phyloP scores from a whole-genome alignment of 2,797 vertebrate genomes.

The Anisognathus igniventris region DNA sequence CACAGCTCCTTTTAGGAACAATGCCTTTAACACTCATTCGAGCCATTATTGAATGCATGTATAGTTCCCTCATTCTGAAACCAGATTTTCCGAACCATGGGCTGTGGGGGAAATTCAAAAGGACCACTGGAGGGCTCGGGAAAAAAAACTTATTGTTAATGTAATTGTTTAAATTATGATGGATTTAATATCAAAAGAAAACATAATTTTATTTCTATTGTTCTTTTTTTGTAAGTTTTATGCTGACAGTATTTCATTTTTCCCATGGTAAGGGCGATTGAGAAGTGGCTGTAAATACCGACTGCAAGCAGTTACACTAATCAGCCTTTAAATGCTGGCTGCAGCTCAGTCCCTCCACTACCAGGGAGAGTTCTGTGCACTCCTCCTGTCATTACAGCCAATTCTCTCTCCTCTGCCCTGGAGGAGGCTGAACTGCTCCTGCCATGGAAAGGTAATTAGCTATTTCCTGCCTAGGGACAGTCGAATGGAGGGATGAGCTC shows the following conservation, averaged over 20 bases:
- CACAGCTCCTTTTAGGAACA: conserved; percentile 15
- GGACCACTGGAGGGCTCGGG: not conserved
- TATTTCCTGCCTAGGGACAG: conserved; percentile 13
- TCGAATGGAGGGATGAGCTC: not conserved
- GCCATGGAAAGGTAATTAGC: conserved; percentile 33
- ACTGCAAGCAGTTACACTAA: conserved; percentile 2
- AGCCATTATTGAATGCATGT: not conserved
- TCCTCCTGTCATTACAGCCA: not conserved
- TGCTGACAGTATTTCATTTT: conserved; percentile 18
- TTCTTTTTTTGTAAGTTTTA: not conserved
- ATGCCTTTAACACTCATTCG: not conserved
- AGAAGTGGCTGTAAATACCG: not conserved
- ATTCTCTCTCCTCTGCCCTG: conserved; percentile 5
- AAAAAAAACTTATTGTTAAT: not conserved
- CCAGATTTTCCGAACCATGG: conserved; percentile 16
- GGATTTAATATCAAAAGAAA: conserved; percentile 28
- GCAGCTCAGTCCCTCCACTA: not conserved
- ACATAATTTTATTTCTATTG: not conserved
- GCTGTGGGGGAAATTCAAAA: conserved; percentile 7
- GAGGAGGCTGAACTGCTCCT: conserved; percentile 1
- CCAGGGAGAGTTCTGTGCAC: not conserved
- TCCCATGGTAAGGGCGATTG: not conserved
- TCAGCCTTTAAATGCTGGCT: not conserved
- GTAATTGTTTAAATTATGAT: not conserved
- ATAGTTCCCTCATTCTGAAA: not conserved